A percentile compares a stretch with the other conserved stretches of the same genome.
Evolutionary conservation across 2,888 invertebrate species (phyloP).

Genomic region (Epicampocera succincta): DNA sequence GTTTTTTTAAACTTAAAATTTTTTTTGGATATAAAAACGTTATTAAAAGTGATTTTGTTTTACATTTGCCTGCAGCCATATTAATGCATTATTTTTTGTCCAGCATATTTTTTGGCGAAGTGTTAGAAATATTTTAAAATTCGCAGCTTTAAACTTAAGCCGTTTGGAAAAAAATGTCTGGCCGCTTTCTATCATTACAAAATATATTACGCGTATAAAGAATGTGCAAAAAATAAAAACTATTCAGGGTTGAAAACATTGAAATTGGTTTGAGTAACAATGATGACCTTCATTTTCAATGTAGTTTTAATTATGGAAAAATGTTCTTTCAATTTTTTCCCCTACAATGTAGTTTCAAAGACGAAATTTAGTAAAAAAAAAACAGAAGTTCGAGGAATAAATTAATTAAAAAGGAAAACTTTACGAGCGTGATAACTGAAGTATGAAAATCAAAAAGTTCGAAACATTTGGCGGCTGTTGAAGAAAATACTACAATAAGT

Average conservation of each 20-base stretch:
- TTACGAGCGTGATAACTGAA: not conserved
- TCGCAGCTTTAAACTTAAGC: not conserved
- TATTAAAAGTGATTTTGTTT: too few species aligned
- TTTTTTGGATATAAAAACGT: too few species aligned
- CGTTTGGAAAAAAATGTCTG: not conserved
- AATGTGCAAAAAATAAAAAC: not conserved
- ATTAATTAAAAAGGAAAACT: not conserved
- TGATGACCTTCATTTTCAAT: slow-evolving; percentile 23
- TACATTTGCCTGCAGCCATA: too few species aligned
- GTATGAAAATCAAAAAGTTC: too few species aligned
- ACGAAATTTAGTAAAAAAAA: not conserved
- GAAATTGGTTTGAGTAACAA: not conserved
- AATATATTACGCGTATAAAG: too few species aligned
- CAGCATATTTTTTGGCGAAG: not conserved
- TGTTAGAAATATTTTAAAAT: not conserved
- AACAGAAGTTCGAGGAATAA: not conserved
- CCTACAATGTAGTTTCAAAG: not conserved
- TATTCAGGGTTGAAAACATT: slow-evolving; percentile 11
- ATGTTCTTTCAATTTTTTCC: not conserved
- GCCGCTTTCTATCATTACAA: not conserved
- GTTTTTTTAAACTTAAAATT: too few species aligned
- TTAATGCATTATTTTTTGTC: not conserved
- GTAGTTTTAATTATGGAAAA: slow-evolving; percentile 19
- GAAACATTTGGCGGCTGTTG: too few species aligned
- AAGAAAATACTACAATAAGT: too few species aligned